Conservation (phyloP, 2,888 invertebrate genomes). For the Andrena bucephala region DNA sequence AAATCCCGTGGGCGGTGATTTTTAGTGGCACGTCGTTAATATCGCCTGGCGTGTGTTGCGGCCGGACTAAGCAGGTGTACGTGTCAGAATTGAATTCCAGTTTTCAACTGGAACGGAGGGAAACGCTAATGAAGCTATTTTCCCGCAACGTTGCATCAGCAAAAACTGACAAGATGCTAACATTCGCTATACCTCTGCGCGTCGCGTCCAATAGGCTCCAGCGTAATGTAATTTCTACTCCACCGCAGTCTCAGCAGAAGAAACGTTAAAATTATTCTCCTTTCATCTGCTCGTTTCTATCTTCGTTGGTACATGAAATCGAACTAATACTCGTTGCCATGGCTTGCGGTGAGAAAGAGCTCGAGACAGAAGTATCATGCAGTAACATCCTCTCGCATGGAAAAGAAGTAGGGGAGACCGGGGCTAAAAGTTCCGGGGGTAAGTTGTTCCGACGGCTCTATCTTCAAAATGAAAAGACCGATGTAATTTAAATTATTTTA, state of each 20-base stretch:
- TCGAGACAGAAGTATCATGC: not conserved
- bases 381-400: not conserved
- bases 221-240: conserved; percentile 11
- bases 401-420: not conserved
- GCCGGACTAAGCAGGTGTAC: conserved; percentile 28
- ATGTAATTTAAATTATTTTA: too few relatives aligned
- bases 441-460: too few relatives aligned
- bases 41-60: conserved; percentile 22
- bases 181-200: not conserved
- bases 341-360: not conserved
- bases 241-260: not conserved
- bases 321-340: not conserved
- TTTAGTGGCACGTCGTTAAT: conserved; percentile 53
- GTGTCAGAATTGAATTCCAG: conserved; percentile 21
- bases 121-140: conserved; percentile 37
- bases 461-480: too few relatives aligned
- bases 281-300: not conserved
- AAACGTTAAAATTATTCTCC: not conserved
- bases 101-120: conserved; percentile 32
- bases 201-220: not conserved
- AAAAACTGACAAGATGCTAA: conserved; percentile 15
- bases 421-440: too few relatives aligned
- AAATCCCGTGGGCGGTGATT: conserved; percentile 50
- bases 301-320: not conserved
- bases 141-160: not conserved